phyloP scores from a whole-genome alignment of 2,113 vertebrate genomes.

The Apodemus speciosus region DNA sequence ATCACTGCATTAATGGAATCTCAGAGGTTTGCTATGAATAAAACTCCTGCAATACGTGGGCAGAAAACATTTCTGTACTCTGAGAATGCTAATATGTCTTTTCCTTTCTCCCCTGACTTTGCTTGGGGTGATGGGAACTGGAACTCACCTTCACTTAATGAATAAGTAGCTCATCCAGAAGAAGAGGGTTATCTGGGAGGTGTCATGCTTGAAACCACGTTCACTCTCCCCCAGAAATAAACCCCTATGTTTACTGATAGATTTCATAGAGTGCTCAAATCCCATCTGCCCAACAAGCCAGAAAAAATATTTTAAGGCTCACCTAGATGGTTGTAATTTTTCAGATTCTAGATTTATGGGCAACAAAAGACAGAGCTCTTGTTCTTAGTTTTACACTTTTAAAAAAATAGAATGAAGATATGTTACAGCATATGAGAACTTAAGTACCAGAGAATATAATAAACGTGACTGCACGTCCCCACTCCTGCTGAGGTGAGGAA shows the following conservation, averaged over 20 bases:
- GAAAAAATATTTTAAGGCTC: not conserved
- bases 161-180: not conserved
- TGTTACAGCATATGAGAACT: not conserved
- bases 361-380: not conserved
- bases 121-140: not conserved
- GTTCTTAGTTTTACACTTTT: not conserved
- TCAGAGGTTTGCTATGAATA: conserved; percentile 45
- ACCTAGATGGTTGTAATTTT: not conserved
- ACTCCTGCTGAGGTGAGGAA: not conserved
- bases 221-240: not conserved
- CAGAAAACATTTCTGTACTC: not conserved
- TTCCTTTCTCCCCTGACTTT: conserved; percentile 38
- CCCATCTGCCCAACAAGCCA: not conserved
- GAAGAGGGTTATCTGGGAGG: not conserved
- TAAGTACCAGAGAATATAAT: not conserved
- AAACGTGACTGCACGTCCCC: not conserved
- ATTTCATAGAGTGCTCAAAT: not conserved
- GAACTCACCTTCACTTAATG: conserved; percentile 19
- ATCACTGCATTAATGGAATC: conserved; percentile 25
- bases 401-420: not conserved
- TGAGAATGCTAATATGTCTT: not conserved
- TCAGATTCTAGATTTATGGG: conserved; percentile 22
- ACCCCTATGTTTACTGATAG: not conserved
- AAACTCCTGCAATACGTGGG: conserved; percentile 20
- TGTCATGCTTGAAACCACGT: not conserved